These are phyloP conservation scores for Montipora efflorescens DNA, from an alignment of 64 coral and sea anemone species.

Conservation along the genomic window DNA sequence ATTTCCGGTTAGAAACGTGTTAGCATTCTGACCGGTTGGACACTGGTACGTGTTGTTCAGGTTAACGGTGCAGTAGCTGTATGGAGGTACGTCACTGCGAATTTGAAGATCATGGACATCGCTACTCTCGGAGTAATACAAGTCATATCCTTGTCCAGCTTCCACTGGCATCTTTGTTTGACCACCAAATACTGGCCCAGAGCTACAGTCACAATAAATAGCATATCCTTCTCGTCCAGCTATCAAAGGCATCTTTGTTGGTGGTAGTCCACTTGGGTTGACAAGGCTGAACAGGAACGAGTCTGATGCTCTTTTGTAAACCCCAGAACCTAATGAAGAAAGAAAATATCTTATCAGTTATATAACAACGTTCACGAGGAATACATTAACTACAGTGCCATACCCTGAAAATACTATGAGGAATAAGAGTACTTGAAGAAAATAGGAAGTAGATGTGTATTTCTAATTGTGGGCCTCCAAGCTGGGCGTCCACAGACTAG, in stretches of 20 bases:
- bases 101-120: conserved; percentile 21
- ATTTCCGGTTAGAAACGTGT: conserved; percentile 13
- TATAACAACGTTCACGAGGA: too few relatives aligned
- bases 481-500: too few relatives aligned
- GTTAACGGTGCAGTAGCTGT: neutral
- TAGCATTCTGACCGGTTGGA: conserved; percentile 10
- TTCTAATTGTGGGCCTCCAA: too few relatives aligned
- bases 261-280: conserved; percentile 8
- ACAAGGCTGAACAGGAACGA: conserved; percentile 51
- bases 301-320: conserved; percentile 11
- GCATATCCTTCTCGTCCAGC: conserved; percentile 1
- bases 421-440: too few relatives aligned
- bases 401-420: too few relatives aligned
- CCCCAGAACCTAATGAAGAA: neutral
- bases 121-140: too few relatives aligned
- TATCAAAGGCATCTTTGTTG: neutral
- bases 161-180: too few relatives aligned
- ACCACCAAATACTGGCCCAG: conserved; percentile 19
- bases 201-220: neutral
- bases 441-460: too few relatives aligned
- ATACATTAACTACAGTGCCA: too few relatives aligned
- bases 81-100: neutral
- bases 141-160: too few relatives aligned
- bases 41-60: conserved; percentile 40
- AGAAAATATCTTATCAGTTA: too few relatives aligned